Base-by-base conservation (phyloP, 2,797 vertebrate genomes). In the Parauchenoglanis punctatus region DNA sequence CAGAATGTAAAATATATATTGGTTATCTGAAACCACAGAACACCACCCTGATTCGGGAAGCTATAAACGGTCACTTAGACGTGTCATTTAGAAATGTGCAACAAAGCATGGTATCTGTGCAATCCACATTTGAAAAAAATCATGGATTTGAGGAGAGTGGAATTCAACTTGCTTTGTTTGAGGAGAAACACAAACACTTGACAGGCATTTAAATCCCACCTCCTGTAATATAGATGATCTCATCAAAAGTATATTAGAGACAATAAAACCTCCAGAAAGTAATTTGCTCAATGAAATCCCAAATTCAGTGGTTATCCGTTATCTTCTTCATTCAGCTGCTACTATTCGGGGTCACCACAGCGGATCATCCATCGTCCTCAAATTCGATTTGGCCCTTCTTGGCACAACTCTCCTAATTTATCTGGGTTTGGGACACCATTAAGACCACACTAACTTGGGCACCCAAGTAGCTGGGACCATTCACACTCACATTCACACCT, bases 11-110 rank as follows among this genome's bases (percentile, higher is more conserved):
- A 78, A 81, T 65, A 49, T 65, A 25, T 63, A n/a, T 28, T 23
- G 18, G 68, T 78, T 67, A 17, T 40, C 44, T 73, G 56, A 86
- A 81, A 70, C 68, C 61, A 61, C 54, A 58, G 56, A 56, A 78
- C 54, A 85, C 2, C 49, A 76, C 28, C 31, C 31, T 56, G 28
- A 23, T 84, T 81, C 44, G 78, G 23, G 35, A 3, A 65, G 59
- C 80, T 49, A 49, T 81, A 81, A 81, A 46, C 58, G 2, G 12
- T 54, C 49, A 76, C 28, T 54, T 28, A 54, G 1, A 40, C 1
- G 40, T 40, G 40, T 40, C 40, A 40, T 40, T 40, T 40, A 40
- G 40, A 40, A 40, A 40, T 40, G 40, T 40, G 40, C 40, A 40
- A 40, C 40, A 40, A 40, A 40, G 40, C 40, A 40, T 40, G 40